phyloP scores from a whole-genome alignment of 2,113 vertebrate species.

The Amblyornis subalaris region DNA sequence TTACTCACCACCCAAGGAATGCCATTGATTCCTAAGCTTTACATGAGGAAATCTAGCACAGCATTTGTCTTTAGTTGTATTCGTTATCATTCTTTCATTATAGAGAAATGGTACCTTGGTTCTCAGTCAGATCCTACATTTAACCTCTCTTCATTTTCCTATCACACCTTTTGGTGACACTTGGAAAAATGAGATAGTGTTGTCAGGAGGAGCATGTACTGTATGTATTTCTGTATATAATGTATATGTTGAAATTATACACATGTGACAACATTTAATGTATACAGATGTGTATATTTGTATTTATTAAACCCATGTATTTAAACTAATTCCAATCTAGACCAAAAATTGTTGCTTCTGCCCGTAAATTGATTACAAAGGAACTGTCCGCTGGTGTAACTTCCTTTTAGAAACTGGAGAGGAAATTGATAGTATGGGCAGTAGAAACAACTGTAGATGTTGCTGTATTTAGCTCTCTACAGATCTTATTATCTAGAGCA shows the following conservation, averaged over 20 bases:
- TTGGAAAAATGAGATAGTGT: constrained; percentile 51
- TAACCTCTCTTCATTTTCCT: background rate
- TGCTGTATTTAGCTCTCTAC: constrained; percentile 40
- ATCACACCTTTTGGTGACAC: constrained; percentile 42
- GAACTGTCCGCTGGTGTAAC: background rate
- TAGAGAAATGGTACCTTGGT: background rate
- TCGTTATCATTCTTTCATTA: background rate
- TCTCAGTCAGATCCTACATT: constrained; percentile 1
- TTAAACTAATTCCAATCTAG: constrained; percentile 57
- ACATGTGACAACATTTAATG: constrained; percentile 65
- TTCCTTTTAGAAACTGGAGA: constrained; percentile 6
- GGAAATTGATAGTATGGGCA: constrained; percentile 20
- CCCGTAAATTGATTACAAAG: constrained; percentile 44
- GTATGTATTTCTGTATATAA: constrained; percentile 71
- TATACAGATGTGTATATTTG: constrained; percentile 72
- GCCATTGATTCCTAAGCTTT: background rate
- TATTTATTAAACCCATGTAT: constrained; percentile 70
- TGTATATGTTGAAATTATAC: constrained; percentile 70
- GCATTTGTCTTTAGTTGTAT: background rate
- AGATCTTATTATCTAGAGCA: constrained; percentile 15
- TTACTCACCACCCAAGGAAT: background rate
- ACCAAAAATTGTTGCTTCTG: constrained; percentile 59
- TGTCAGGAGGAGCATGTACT: constrained; percentile 65
- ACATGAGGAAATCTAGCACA: background rate
- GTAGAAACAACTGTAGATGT: constrained; percentile 55